Evolutionary conservation across 2,113 vertebrate species (phyloP), one percentile per base, ranked within the genome.

Genomic region (Talpa occidentalis): DNA sequence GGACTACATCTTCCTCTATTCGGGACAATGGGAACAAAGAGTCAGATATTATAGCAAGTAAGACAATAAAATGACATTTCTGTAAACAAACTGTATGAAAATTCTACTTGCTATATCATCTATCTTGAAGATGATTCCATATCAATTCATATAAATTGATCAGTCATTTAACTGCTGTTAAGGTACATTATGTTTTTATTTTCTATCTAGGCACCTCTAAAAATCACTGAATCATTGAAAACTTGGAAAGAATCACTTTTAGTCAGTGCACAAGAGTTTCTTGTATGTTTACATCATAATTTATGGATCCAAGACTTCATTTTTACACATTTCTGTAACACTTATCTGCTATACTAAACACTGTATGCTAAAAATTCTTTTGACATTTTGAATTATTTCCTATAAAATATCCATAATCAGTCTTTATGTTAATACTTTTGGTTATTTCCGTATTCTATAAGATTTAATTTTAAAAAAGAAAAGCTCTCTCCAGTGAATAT

Each of bases 341-440:
- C 14, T 89, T 77, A 73, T 88, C 76, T 80, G 72, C 52, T 80
- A 73, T 81, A 60, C 44, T 85, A 64, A 94, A 93, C 88, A 92
- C 10, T 80, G 42, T 37, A 16, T 42, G 59, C 92, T 96, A 96
- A 96, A 95, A 96, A 94, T 96, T 94, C 47, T 82, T 95, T 74
- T 93, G 69, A 85, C 35, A 95, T 94, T 96, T 94, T 92, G 56
- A 94, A 88, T 94, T 93, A 93, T 95, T 94, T 93, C 87, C 78
- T 92, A 81, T 49, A 95, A 94, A 91, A 94, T 91, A 85, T 60
- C 88, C 86, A 92, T 77, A 93, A 84, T 79, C 80, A 92, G 78
- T 22, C 81, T 83, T 96, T 93, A 85, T 94, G 81, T 56, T 95
- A 96, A 94, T 90, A 91, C 16, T 92, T 87, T 52, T 77, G 69